phyloP scores from a whole-genome alignment of 2,113 vertebrate species.

The Malurus melanocephalus region DNA sequence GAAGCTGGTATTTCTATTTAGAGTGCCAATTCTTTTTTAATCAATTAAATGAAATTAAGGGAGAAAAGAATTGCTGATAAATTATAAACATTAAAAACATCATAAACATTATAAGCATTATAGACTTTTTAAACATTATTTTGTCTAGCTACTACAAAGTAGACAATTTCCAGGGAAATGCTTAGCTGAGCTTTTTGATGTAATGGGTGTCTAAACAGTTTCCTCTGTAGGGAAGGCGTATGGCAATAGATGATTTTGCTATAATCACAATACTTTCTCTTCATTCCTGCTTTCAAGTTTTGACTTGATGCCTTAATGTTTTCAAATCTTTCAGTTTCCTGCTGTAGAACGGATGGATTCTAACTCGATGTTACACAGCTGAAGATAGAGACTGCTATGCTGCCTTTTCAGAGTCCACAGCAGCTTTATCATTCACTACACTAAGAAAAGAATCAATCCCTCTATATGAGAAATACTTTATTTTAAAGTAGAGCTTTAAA shows the following conservation, averaged over 20 bases:
- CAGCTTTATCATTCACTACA: background rate
- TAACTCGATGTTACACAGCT: background rate
- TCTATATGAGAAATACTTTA: background rate
- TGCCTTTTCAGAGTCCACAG: background rate
- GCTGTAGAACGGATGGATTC: background rate
- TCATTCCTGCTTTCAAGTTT: conserved; percentile 23
- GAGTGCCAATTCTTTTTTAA: conserved; percentile 7
- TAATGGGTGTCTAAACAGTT: background rate
- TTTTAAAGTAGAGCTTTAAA: background rate
- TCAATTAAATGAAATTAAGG: background rate
- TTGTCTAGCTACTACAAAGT: background rate
- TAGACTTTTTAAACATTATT: background rate
- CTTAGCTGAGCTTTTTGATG: background rate
- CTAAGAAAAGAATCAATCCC: background rate
- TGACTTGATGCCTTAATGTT: conserved; percentile 13
- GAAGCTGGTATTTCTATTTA: background rate
- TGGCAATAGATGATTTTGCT: background rate
- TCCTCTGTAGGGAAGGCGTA: conserved; percentile 33
- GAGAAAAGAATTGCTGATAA: background rate
- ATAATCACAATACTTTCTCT: conserved; percentile 39
- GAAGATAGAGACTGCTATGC: background rate
- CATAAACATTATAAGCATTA: too few relatives aligned
- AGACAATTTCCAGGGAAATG: background rate
- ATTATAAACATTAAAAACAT: background rate
- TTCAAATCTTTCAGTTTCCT: background rate